phyloP scores from a whole-genome alignment of 2,888 invertebrate genomes.

The Molanna angustata region DNA sequence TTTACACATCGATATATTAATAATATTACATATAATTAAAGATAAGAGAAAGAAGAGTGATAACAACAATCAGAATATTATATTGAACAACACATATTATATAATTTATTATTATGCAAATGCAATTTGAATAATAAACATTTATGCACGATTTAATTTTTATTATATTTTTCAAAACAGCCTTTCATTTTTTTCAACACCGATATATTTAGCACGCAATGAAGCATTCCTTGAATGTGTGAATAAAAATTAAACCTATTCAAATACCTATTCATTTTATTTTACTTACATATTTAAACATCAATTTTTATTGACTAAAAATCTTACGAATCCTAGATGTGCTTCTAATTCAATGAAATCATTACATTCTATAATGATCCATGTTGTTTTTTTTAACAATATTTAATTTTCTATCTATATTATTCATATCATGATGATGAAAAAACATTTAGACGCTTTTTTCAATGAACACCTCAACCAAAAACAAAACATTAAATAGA shows the following conservation, averaged over 20 bases:
- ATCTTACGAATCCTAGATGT: too few relatives aligned
- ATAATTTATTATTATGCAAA: background rate
- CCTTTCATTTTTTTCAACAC: conserved; percentile 15
- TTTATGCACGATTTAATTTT: conserved; percentile 2
- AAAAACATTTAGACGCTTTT: too few relatives aligned
- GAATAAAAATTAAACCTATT: background rate
- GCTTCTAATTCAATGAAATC: too few relatives aligned
- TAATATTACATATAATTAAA: conserved; percentile 21
- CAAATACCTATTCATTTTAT: background rate
- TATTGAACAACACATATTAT: conserved; percentile 30
- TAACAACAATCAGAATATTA: conserved; percentile 33
- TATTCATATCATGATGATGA: too few relatives aligned
- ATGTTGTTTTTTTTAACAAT: too few relatives aligned
- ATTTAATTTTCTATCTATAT: too few relatives aligned
- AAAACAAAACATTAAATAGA: too few relatives aligned
- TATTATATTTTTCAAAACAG: conserved; percentile 1
- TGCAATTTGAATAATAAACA: conserved; percentile 1
- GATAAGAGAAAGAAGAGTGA: conserved; percentile 28
- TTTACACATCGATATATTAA: conserved; percentile 28
- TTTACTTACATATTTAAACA: background rate
- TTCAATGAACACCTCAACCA: too few relatives aligned
- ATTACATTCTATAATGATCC: too few relatives aligned
- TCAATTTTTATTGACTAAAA: too few relatives aligned
- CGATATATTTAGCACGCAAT: conserved; percentile 13
- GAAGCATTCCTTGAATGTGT: conserved; percentile 2